Evolutionary conservation across 92 coral and sea anemone species (phyloP), one percentile per base, ranked within the genome.

Genomic region (Scolanthus callimorphus): DNA sequence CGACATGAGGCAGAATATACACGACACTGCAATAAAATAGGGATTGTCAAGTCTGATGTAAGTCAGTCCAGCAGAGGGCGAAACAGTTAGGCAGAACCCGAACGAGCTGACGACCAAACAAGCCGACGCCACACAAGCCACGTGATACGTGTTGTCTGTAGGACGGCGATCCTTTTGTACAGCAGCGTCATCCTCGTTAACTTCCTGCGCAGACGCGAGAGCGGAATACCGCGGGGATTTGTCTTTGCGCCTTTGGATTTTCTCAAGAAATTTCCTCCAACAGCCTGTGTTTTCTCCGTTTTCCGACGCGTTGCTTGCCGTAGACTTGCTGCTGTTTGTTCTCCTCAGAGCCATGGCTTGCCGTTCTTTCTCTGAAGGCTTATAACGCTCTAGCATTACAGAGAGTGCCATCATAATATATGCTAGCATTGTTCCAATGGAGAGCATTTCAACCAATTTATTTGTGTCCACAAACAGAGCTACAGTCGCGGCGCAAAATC

Each of bases 401-500:
- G 86, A 84, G 10, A 74, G 49, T 1, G 96, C 78, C 2, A 85
- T 77, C 20, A 79, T 79, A 1, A 87, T 83, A 66, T 88, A 88
- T 2, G 96, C 96, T 1, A 74, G 59, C 2, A 88, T 63, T 8
- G 96, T 88, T n/a, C 96, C 96, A 28, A 88, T 78, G 6, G 96
- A 88, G 38, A 88, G 55, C 86, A 88, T 83, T 67, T 83, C 90
- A 4, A 83, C 90, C 20, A 88, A 44, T 17, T 88, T 89, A 11
- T 56, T 39, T 10, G 71, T 39, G 62, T 83, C 74, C 21, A 78
- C 37, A 69, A 83, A 83, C 13, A 88, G 56, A 17, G 86, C 74
- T 3, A 78, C 73, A 1, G 51, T 13, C 9, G 83, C 82, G 8
- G 96, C 73, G 17, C 49, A 51, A 29, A 78, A 13, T 49, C 96